Base-by-base conservation (phyloP, 2,113 vertebrate species). In the Protomyctophum bolini region DNA sequence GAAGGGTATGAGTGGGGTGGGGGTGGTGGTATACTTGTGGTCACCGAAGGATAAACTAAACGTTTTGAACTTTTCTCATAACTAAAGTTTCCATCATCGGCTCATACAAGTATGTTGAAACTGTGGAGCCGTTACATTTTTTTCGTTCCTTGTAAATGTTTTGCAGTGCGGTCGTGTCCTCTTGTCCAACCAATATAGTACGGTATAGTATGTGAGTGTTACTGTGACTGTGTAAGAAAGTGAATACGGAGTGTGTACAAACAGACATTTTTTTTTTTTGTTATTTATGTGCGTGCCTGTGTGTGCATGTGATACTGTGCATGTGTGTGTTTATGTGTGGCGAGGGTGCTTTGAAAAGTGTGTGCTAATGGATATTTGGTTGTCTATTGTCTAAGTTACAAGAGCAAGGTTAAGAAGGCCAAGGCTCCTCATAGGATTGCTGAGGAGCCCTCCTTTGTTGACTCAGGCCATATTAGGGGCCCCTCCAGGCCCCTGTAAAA, bases 371-470 rank as follows among this genome's bases (percentile, higher is more conserved):
- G 60, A 57, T 71, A 75, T 82, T 78, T 78, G 72, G 75, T 82
- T 78, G 68, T 71, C 75, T 58, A 66, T 75, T 78, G 80, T 82
- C 63, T 75, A 46, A 71, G 70, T 63, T 47, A 81, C 73, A 76
- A 69, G 63, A 81, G 73, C 29, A 11, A 29, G 74, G 73, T 64
- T 68, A 64, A 58, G 47, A 12, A 47, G 57, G 8, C 51, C 10
- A n/a, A 6, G 41, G 10, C 41, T 58, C 14, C 58, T 75, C 45
- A 33, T 33, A 6, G 63, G 52, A 8, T 15, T 11, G 8, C 46
- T 61, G 50, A 66, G 66, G 46, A 63, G 48, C 49, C 47, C 8
- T 47, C 28, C 41, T 51, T 29, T 65, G 64, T 72, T 60, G 67
- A 63, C 60, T 69, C 11, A 62, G 62, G 66, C 50, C 47, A 55